These are phyloP conservation scores for Eurois occulta DNA, from an alignment of 2,888 invertebrate species.

Conservation along the genomic window DNA sequence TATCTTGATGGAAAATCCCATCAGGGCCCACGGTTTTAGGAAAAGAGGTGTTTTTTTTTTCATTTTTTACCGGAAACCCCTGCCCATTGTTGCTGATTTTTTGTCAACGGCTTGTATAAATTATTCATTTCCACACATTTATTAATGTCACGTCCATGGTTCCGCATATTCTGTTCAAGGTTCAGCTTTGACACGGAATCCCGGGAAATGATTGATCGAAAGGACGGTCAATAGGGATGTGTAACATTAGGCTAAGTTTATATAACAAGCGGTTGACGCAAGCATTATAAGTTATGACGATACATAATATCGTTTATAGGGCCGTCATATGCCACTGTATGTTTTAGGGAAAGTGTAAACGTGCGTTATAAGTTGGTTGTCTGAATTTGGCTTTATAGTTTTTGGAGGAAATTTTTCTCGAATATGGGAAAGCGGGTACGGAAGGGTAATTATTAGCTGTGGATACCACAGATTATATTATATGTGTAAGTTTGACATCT, in stretches of 20 bases:
- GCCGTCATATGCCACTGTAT: not conserved
- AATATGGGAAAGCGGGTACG: not conserved
- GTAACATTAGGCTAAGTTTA: conserved; percentile 24
- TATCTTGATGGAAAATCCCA: not conserved
- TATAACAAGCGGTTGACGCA: conserved; percentile 11
- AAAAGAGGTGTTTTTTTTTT: not conserved
- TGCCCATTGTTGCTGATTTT: not conserved
- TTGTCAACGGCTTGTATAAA: conserved; percentile 7
- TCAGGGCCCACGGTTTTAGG: not conserved
- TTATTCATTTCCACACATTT: conserved; percentile 37
- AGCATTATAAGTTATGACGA: conserved; percentile 1
- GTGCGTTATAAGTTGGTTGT: not conserved
- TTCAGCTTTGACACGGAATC: conserved; percentile 25
- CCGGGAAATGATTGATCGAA: conserved; percentile 43
- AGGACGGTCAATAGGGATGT: conserved; percentile 52
- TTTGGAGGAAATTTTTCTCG: not conserved
- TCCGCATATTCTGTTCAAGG: conserved; percentile 9
- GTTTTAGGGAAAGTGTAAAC: not conserved
- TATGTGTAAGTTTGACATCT: not conserved
- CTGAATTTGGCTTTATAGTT: not conserved
- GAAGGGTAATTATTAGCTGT: not conserved
- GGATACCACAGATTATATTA: not conserved
- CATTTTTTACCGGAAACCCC: not conserved
- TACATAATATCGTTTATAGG: conserved; percentile 9
- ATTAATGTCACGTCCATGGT: conserved; percentile 24